Evolutionary conservation across 2,888 invertebrate genomes (phyloP), one percentile per base, ranked within the genome.

Genomic region (Ashinkailepas kermadecensis): DNA sequence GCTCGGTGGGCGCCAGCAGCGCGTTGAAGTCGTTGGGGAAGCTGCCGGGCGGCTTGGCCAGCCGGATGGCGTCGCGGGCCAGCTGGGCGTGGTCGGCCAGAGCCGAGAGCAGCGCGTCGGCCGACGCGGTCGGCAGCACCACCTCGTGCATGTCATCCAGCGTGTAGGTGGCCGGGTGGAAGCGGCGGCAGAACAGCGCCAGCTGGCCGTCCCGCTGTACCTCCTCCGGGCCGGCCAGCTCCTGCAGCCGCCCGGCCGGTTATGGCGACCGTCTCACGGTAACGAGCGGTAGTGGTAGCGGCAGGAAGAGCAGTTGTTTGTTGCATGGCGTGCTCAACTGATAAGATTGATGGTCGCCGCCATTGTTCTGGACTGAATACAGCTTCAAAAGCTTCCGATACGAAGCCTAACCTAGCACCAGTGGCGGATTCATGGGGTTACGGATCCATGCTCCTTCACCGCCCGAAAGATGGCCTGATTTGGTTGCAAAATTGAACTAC

Each of bases 21-120:
- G 91, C 87, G 82, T 91, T 91, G 86, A 91, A 89, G 86, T 91
- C 92, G 87, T 90, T 91, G 4, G 92, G 92, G 86, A 92, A 92
- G 81, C 88, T 88, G 82, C 89, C 89, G 85, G 89, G 89, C 21
- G 89, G 88, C 87, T 91, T 91, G 81, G 91, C 90, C 86, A 92
- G 90, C 84, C 91, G 91, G 70, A 94, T 87, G 85, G 90, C 87
- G 83, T 92, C 91, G 81, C 88, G 87, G 18, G 91, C 90, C 83
- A 94, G 91, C 81, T 89, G 89, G 84, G 92, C 91, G 82, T 91
- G 85, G 83, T 86, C 86, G 25, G 89, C 87, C 59, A 91, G 85
- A 90, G 90, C 86, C 39, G 86, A 85, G 78, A 82, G 82, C 70
- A 89, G 86, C 82, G 87, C 87, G 11, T 87, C 86, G 6, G 88